Evolutionary conservation across 2,113 vertebrate genomes (phyloP).

Genomic region (Cyprinodon brontotheroides): DNA sequence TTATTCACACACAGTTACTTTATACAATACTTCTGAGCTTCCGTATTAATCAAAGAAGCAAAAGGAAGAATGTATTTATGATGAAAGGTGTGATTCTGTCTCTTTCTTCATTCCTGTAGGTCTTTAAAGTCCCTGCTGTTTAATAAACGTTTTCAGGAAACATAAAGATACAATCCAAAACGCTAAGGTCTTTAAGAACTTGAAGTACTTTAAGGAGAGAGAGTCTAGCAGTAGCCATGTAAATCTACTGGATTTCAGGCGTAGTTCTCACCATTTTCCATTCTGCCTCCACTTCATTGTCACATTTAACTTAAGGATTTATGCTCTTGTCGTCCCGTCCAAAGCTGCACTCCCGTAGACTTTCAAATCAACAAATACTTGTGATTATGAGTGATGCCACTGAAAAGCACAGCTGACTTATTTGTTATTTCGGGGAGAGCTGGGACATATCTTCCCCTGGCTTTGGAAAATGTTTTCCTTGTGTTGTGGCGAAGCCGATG

Average conservation of each 20-base stretch:
- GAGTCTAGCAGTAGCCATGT: not conserved
- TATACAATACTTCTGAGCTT: constrained; percentile 15
- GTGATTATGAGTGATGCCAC: constrained; percentile 79
- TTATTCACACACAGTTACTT: constrained; percentile 9
- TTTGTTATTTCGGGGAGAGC: constrained; percentile 71
- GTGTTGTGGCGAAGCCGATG: constrained; percentile 63
- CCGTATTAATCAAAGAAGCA: constrained; percentile 17
- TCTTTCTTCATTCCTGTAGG: constrained; percentile 8
- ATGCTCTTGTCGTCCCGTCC: constrained; percentile 58
- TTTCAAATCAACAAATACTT: constrained; percentile 77
- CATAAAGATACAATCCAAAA: constrained; percentile 20
- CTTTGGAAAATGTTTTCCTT: constrained; percentile 68
- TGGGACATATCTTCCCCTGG: constrained; percentile 42
- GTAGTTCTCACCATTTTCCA: constrained; percentile 31
- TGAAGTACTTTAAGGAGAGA: too few relatives aligned
- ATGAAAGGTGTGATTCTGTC: not conserved
- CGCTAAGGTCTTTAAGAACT: constrained; percentile 7
- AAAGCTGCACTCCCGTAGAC: constrained; percentile 55
- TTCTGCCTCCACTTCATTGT: constrained; percentile 20
- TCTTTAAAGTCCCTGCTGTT: constrained; percentile 20
- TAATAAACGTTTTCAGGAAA: not conserved
- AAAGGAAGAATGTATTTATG: constrained; percentile 4
- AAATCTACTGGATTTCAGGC: not conserved
- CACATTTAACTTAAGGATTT: constrained; percentile 48
- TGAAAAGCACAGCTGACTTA: constrained; percentile 65